Conservation (phyloP, 2,888 invertebrate species). For the Lasius fuliginosus region DNA sequence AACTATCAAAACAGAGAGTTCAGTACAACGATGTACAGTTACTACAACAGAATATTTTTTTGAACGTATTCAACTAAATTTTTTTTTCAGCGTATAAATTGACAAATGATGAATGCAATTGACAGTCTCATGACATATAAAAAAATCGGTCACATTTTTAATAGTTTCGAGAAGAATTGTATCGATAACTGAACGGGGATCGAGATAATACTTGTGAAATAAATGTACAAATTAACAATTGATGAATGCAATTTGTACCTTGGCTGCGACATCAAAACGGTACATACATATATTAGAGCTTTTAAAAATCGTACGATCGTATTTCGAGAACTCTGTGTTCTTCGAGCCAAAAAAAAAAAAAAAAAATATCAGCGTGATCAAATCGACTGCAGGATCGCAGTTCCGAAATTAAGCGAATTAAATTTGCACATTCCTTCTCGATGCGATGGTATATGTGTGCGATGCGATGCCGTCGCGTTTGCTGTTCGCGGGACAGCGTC, state of each 20-base stretch:
- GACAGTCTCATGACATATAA: background rate
- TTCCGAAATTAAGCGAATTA: background rate
- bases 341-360: background rate
- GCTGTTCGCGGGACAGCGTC: constrained; percentile 44
- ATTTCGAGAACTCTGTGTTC: background rate
- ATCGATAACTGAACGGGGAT: background rate
- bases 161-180: background rate
- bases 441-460: background rate
- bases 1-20: too few relatives aligned
- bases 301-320: background rate
- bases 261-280: background rate
- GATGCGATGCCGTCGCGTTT: constrained; percentile 3
- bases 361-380: background rate
- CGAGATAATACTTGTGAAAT: background rate
- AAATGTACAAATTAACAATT: background rate
- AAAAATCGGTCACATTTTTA: background rate
- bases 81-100: too few relatives aligned
- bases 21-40: too few relatives aligned
- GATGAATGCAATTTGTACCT: constrained; percentile 8
- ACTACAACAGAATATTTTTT: too few relatives aligned
- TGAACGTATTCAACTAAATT: too few relatives aligned
- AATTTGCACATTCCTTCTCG: background rate
- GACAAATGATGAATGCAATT: background rate
- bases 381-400: background rate
- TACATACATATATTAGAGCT: background rate